Base-by-base conservation (phyloP, 2,797 vertebrate genomes). In the Darevskia nairensis region DNA sequence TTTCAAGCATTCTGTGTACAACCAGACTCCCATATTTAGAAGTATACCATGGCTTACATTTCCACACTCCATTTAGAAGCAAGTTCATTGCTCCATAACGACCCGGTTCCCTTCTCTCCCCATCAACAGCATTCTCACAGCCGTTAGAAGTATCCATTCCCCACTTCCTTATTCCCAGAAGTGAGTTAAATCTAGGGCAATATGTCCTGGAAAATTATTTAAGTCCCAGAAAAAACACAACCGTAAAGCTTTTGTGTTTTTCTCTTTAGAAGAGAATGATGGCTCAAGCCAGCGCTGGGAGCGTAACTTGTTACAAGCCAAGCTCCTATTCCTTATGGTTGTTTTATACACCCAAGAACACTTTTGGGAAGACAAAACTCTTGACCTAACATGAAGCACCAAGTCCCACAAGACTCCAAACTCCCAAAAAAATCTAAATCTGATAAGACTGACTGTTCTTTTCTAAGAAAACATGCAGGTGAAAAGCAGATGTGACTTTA, bases 91-190 rank as follows among this genome's bases (percentile, higher is more conserved):
- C 69, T 86, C 91, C 91, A 82, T 85, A 91, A 89, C 85, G 90
- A 93, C 91, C 89, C 29, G 2, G 75, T 92, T 92, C 92, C 90
- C 84, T 90, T 80, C 86, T 86, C 85, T 89, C 86, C 69, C n/a
- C 64, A 79, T 90, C 91, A 88, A 91, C 89, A 86, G 89, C 92
- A 94, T 92, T 93, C 93, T 91, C 92, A 86, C 89, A 89, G 84
- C 84, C 92, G 94, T 87, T 89, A 94, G 89, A 92, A 94, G 91
- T 88, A 95, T 92, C 92, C 88, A 93, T 94, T 95, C 94, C 91
- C 88, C 94, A 94, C 86, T 92, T 93, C 83, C 77, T 91, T 93
- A 95, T 95, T 96, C 94, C 94, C 95, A 96, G 82, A 92, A 94
- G 92, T 84, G 92, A 90, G 80, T 8, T 89, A 93, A 95, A 96